A percentile compares a stretch with the other conserved stretches of the same genome.
Evolutionary conservation across 2,888 invertebrate genomes (phyloP).

Genomic region (Xylota segnis): DNA sequence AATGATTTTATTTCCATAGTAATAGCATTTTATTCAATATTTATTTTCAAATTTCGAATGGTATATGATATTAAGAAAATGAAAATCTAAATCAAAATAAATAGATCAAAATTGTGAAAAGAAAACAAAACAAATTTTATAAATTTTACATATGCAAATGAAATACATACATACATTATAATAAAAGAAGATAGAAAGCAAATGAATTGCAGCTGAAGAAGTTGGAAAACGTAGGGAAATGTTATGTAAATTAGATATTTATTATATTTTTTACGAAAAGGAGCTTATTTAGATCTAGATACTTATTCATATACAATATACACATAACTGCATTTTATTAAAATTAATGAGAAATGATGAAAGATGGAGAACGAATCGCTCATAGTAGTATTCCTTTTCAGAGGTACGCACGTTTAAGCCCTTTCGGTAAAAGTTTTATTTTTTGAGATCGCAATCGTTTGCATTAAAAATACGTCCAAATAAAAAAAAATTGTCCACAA

Average conservation of each 20-base stretch:
- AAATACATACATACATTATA: too few species aligned
- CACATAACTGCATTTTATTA: conserved; percentile 39
- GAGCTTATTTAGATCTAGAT: conserved; percentile 74
- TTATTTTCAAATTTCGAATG: neutral
- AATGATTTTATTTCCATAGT: too few species aligned
- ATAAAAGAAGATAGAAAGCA: conserved; percentile 1
- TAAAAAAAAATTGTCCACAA: conserved; percentile 47
- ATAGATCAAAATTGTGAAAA: conserved; percentile 43
- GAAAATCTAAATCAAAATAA: conserved; percentile 22
- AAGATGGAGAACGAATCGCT: neutral
- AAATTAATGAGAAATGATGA: conserved; percentile 11
- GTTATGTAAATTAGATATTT: conserved; percentile 61
- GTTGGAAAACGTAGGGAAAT: conserved; percentile 52
- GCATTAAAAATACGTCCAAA: conserved; percentile 59
- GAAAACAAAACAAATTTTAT: conserved; percentile 10
- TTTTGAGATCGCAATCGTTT: conserved; percentile 19
- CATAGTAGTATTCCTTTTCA: conserved; percentile 23
- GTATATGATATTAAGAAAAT: neutral
- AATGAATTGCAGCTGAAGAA: conserved; percentile 34
- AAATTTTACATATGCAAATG: conserved; percentile 31
- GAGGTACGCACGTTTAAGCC: conserved; percentile 31
- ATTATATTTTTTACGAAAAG: conserved; percentile 71
- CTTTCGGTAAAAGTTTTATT: conserved; percentile 7
- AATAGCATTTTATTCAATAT: neutral
- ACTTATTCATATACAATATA: conserved; percentile 70